Conservation (phyloP, 2,797 vertebrate genomes). For the Champsocephalus gunnari region DNA sequence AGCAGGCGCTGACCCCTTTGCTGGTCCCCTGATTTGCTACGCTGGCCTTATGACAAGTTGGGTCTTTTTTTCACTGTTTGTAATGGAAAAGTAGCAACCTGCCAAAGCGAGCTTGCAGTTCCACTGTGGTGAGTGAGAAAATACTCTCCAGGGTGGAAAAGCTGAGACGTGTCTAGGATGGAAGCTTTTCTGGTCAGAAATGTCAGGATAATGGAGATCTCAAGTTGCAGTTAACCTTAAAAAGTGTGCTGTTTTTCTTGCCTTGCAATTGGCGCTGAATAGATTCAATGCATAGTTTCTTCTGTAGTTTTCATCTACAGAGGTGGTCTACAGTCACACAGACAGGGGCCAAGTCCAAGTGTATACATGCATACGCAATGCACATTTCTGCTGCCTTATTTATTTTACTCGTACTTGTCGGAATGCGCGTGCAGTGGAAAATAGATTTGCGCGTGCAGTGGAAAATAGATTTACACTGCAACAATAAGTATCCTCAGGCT, state of each 20-base stretch:
- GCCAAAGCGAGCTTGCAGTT: constrained; percentile 72
- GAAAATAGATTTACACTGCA: constrained; percentile 41
- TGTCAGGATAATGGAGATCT: constrained; percentile 46
- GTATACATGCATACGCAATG: not conserved
- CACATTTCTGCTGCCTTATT: constrained; percentile 29
- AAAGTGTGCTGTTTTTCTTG: constrained; percentile 18
- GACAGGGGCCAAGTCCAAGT: constrained; percentile 1
- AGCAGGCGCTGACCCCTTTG: constrained; percentile 25
- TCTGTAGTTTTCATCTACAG: constrained; percentile 1
- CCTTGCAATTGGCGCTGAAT: constrained; percentile 10
- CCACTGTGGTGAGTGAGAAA: constrained; percentile 76
- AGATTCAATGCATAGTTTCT: constrained; percentile 16
- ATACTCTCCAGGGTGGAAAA: constrained; percentile 75
- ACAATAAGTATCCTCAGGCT: constrained; percentile 16
- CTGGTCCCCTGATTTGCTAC: constrained; percentile 39
- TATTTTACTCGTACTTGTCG: constrained; percentile 21
- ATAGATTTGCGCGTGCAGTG: constrained; percentile 36
- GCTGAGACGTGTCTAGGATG: constrained; percentile 75
- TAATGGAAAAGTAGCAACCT: constrained; percentile 77
- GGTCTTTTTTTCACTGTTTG: constrained; percentile 42
- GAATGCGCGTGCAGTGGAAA: constrained; percentile 44
- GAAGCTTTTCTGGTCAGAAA: constrained; percentile 66
- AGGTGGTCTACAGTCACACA: constrained; percentile 9
- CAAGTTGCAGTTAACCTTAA: constrained; percentile 20
- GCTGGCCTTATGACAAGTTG: constrained; percentile 53